These are phyloP conservation scores for Aphis craccivora DNA, from an alignment of 1,140 invertebrate species.

Conservation along the genomic window DNA sequence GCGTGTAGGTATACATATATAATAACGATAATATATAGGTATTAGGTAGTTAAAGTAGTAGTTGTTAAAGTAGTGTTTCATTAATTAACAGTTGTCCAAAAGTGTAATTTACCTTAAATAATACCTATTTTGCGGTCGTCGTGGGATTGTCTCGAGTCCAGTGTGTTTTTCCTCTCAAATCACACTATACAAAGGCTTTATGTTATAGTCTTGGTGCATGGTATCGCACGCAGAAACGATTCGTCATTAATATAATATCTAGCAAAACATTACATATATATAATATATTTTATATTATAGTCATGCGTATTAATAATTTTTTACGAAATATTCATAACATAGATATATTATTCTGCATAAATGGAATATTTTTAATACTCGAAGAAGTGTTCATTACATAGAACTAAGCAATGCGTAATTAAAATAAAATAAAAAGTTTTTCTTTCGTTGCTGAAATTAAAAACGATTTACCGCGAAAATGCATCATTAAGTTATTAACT, in stretches of 20 bases:
- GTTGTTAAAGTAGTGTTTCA: neutral
- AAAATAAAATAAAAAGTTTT: conserved; percentile 10
- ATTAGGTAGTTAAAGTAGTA: too few relatives aligned
- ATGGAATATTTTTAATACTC: neutral
- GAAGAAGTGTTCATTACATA: neutral
- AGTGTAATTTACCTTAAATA: conserved; percentile 12
- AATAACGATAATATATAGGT: neutral
- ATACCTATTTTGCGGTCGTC: neutral
- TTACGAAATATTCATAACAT: neutral
- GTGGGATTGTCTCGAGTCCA: neutral
- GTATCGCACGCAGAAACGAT: neutral
- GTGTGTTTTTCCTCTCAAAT: neutral
- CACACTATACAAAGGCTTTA: neutral
- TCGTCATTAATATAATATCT: neutral
- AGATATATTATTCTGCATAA: neutral
- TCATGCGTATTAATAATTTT: neutral
- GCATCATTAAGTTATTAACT: neutral
- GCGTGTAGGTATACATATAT: neutral
- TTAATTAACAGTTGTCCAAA: neutral
- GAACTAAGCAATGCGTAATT: neutral
- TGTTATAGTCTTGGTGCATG: neutral
- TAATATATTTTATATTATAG: neutral
- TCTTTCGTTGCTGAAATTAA: neutral
- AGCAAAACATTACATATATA: too few relatives aligned
- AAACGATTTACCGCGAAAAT: neutral